These are phyloP conservation scores for Hydractinia symbiolongicarpus DNA, from an alignment of 30 jellyfish, hydroid and myxozoan species.

Conservation along the genomic window DNA sequence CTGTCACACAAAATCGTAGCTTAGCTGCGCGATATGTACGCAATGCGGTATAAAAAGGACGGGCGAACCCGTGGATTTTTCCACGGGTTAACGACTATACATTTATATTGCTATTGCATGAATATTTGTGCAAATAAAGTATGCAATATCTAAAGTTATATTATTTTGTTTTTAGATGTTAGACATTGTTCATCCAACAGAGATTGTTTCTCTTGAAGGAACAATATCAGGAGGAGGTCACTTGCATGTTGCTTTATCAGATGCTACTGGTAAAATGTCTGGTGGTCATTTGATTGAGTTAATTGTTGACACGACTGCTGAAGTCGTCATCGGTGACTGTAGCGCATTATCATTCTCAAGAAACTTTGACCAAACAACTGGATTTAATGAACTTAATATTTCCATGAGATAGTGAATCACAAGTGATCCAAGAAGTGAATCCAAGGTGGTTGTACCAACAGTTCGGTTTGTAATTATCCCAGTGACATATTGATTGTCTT, in stretches of 20 bases:
- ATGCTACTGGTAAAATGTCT: constrained; percentile 58
- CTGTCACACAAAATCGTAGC: too few species aligned
- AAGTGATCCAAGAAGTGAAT: too few species aligned
- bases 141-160: too few species aligned
- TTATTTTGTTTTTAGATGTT: constrained; percentile 40
- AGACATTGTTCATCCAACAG: constrained; percentile 68
- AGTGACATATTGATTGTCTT: too few species aligned
- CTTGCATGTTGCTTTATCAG: constrained; percentile 68
- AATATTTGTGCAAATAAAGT: too few species aligned
- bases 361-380: constrained; percentile 59
- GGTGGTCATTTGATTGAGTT: constrained; percentile 90
- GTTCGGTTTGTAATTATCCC: too few species aligned
- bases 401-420: background rate
- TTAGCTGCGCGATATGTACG: too few species aligned
- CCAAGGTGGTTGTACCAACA: too few species aligned
- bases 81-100: too few species aligned
- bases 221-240: constrained; percentile 80
- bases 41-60: too few species aligned
- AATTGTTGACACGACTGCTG: constrained; percentile 88
- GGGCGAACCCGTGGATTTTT: too few species aligned
- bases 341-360: constrained; percentile 68
- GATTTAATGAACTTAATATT: constrained; percentile 58
- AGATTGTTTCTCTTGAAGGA: constrained; percentile 78
- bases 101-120: too few species aligned
- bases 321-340: constrained; percentile 84